A percentile compares a stretch with the other conserved stretches of the same genome.
phyloP scores from a whole-genome alignment of 2,113 vertebrate genomes.

The Crocuta crocuta region DNA sequence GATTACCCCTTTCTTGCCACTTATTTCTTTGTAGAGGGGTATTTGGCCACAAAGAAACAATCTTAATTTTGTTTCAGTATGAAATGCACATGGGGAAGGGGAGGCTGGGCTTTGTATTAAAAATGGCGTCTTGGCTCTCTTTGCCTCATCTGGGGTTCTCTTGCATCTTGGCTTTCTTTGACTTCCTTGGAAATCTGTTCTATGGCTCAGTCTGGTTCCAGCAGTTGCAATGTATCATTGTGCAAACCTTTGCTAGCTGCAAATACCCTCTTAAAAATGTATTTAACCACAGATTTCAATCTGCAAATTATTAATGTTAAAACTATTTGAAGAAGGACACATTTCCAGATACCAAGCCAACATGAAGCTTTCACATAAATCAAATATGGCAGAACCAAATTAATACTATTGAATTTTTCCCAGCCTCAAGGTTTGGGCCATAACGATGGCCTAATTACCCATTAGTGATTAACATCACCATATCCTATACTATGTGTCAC shows the following conservation, averaged over 20 bases:
- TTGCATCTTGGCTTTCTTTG: conserved; percentile 65
- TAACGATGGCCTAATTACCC: neutral
- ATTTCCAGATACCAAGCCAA: conserved; percentile 79
- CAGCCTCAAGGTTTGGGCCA: neutral
- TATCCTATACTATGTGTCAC: neutral
- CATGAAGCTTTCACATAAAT: conserved; percentile 58
- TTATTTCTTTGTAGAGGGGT: conserved; percentile 44
- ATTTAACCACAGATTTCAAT: conserved; percentile 61
- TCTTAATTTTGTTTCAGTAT: conserved; percentile 34
- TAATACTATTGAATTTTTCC: conserved; percentile 61
- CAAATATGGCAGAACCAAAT: conserved; percentile 55
- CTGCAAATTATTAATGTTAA: conserved; percentile 76
- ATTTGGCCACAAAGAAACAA: conserved; percentile 15
- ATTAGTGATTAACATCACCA: neutral
- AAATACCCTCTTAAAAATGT: conserved; percentile 68
- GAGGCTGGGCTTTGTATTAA: conserved; percentile 64
- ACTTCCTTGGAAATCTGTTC: conserved; percentile 58
- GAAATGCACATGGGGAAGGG: neutral
- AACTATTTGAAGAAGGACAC: conserved; percentile 73
- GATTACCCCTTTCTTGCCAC: neutral
- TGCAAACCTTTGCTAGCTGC: conserved; percentile 52
- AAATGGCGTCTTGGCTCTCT: neutral
- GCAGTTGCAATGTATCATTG: conserved; percentile 20
- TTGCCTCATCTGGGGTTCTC: conserved; percentile 25
- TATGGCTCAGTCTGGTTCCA: conserved; percentile 46